These are phyloP conservation scores for Triplophysa siluroides DNA, from an alignment of 2,113 vertebrate genomes.

Conservation along the genomic window DNA sequence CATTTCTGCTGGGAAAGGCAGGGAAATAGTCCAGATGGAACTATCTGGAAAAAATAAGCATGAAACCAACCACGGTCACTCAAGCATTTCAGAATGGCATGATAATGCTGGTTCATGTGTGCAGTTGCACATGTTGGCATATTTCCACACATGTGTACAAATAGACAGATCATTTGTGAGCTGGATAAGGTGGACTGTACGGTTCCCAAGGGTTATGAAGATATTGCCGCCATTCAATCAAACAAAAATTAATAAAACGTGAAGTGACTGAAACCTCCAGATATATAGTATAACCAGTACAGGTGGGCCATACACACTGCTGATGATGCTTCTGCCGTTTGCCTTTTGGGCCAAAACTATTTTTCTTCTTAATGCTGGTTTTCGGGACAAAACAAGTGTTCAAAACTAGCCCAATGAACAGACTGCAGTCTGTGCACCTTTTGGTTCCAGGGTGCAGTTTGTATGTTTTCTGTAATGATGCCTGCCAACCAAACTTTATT, in stretches of 20 bases:
- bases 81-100: slow-evolving; percentile 11
- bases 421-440: background rate
- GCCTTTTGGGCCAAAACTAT: too few relatives aligned
- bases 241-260: slow-evolving; percentile 15
- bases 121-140: slow-evolving; percentile 11
- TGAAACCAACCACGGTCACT: slow-evolving; percentile 1
- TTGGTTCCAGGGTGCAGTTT: background rate
- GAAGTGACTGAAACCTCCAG: too few relatives aligned
- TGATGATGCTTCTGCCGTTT: too few relatives aligned
- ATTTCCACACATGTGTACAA: background rate
- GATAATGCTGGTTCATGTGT: slow-evolving; percentile 18
- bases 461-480: background rate
- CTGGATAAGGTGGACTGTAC: background rate
- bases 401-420: background rate
- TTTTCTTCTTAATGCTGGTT: background rate
- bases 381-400: background rate
- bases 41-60: slow-evolving; percentile 5
- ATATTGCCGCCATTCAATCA: slow-evolving; percentile 35
- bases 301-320: too few relatives aligned
- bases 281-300: too few relatives aligned
- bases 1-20: slow-evolving; percentile 15
- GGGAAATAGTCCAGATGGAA: slow-evolving; percentile 33
- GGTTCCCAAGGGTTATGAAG: slow-evolving; percentile 13
- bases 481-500: background rate
- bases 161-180: slow-evolving; percentile 6